Evolutionary conservation across 2,797 vertebrate genomes (phyloP), one percentile per base, ranked within the genome.

Genomic region (Nothura maculosa): DNA sequence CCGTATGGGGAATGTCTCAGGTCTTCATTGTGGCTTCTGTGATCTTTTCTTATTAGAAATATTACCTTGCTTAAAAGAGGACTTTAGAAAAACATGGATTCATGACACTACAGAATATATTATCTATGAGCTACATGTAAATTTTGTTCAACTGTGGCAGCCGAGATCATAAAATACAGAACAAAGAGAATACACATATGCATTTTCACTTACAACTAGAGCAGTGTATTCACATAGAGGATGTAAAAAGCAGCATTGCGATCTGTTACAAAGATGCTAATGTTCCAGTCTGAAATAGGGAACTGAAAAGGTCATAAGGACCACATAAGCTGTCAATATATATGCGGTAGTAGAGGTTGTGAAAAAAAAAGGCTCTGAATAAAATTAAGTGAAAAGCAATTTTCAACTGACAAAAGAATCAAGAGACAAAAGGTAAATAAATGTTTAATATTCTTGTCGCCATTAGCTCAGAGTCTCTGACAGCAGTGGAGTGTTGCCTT

Each of bases 171-270:
- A 61, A 90, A 77, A 5, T 12, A 43, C 17, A 67, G 6, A 81
- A 63, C 5, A 73, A 85, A 73, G 12, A 21, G 42, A 80, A 78
- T 34, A 64, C 7, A 6, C n/a, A 4, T 47, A 19, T 47, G 9
- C 14, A 30, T 55, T 82, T 38, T 63, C 52, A 22, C 13, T 77
- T 52, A 92, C 76, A 90, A 66, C 40, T 73, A 24, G 30, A 94
- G 57, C 6, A 80, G 43, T 0, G 0, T 2, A 5, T 40, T 82
- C 27, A 79, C 21, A 87, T 34, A 81, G 9, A 25, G 9, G 73
- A 63, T 19, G 10, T 63, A 85, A 74, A 85, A 74, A 27, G 11
- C 1, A 32, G 5, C 27, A 30, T 62, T 80, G 45, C 25, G 25
- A 9, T 54, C 28, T 63, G 28, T 70, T 28, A 80, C 54, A 89